Evolutionary conservation across 2,888 invertebrate species (phyloP), one percentile per base, ranked within the genome.

Genomic region (Latrodectus elegans): DNA sequence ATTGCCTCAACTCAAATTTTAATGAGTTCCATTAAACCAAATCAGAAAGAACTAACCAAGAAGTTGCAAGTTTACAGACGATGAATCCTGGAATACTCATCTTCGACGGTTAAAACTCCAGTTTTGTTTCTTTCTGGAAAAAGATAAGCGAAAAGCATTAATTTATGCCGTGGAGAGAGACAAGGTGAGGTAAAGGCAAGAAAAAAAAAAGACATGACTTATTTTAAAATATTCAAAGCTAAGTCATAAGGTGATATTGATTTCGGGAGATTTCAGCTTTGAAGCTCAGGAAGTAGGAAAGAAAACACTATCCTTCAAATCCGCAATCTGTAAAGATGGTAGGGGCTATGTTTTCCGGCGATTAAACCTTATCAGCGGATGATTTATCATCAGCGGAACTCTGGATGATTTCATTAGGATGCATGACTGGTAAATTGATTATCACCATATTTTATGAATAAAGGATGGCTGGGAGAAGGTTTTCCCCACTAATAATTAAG

Each of bases 361-460:
- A 75, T 75, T 75, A 75, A 75, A 74, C 22, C 74, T 74, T 74
- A 74, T 74, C 74, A 55, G 75, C 68, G 79, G 17, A 79, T 71
- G 79, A 79, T 79, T 79, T 79, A 79, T 79, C 49, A 60, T 26
- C 17, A 38, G 38, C 74, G 67, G 49, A 53, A 52, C 38, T 14
- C 22, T 22, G 55, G 38, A 68, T 81, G 81, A 81, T 74, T 74
- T 67, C 67, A 81, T 81, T 81, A 74, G 22, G 53, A 74, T 65
- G 65, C 67, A 17, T 71, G 79, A 38, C 26, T 55, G n/a, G 79
- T 52, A 71, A 79, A 79, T 79, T 79, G 71, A 79, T 79, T 79
- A 79, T 71, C 79, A 60, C 70, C 70, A 49, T 26, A 79, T 79
- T 79, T 75, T 71, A 60, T 71, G 79, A 71, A 71, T 55, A 60